Percentiles rank a stretch among this genome's conserved stretches.
These are phyloP conservation scores for Fulica atra DNA, from an alignment of 2,113 vertebrate species.

Conservation along the genomic window DNA sequence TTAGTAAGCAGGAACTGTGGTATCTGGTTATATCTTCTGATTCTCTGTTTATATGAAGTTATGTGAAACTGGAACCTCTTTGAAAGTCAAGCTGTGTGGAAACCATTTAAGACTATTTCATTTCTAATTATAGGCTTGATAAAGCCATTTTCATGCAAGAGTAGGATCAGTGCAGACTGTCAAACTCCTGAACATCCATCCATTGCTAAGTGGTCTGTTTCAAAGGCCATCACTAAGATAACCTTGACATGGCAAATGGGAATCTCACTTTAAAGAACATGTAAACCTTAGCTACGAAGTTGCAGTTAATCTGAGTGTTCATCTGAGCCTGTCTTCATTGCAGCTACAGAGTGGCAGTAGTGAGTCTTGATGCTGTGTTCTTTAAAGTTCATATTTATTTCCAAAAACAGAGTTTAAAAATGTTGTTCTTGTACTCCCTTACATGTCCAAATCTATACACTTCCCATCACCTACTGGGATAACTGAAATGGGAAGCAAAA, in stretches of 20 bases:
- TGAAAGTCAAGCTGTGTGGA: constrained; percentile 72
- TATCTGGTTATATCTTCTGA: constrained; percentile 74
- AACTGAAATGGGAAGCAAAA: background rate
- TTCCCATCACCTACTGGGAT: background rate
- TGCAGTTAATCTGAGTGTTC: background rate
- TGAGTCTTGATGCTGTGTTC: background rate
- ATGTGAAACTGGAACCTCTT: constrained; percentile 75
- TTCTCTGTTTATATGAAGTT: constrained; percentile 75
- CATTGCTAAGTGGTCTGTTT: constrained; percentile 40
- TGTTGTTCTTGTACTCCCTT: background rate
- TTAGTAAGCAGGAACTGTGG: constrained; percentile 77
- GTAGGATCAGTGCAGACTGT: constrained; percentile 51
- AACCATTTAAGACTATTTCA: constrained; percentile 76
- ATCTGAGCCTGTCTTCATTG: background rate
- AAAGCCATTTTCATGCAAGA: constrained; percentile 71
- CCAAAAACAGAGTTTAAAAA: background rate
- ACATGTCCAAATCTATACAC: background rate
- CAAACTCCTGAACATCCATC: constrained; percentile 55
- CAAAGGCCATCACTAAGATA: constrained; percentile 68
- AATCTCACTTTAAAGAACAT: constrained; percentile 43
- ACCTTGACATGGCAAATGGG: constrained; percentile 38
- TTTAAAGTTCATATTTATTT: background rate
- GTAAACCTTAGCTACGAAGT: background rate
- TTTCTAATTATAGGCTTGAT: constrained; percentile 77
- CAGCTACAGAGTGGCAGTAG: background rate